phyloP scores from a whole-genome alignment of 2,113 vertebrate species.

The Eulacestoma nigropectus region DNA sequence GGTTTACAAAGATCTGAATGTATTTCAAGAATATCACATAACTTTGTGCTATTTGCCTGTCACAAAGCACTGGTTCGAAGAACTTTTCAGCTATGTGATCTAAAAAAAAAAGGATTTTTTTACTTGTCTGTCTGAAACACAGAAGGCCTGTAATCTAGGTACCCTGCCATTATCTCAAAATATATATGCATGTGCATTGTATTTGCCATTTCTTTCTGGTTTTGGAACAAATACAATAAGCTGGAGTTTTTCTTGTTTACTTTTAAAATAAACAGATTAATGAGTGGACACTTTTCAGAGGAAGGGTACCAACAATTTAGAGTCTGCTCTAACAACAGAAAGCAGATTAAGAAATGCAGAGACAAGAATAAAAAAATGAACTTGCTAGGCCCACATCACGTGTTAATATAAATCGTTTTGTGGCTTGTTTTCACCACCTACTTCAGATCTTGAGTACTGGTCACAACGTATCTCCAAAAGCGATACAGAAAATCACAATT shows the following conservation, averaged over 20 bases:
- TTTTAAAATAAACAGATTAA: background rate
- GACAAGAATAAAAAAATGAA: background rate
- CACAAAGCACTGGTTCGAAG: background rate
- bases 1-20: background rate
- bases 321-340: background rate
- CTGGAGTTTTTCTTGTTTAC: background rate
- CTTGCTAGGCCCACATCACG: fast-evolving
- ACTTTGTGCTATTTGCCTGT: background rate
- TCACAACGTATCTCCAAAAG: background rate
- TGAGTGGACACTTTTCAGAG: background rate
- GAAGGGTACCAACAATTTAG: background rate
- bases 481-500: background rate
- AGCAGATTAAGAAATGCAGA: background rate
- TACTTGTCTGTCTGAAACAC: background rate
- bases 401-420: background rate
- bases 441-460: background rate
- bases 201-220: background rate
- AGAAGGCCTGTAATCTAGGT: background rate
- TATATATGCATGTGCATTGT: background rate
- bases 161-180: background rate
- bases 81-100: background rate
- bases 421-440: background rate
- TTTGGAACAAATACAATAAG: background rate
- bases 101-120: background rate
- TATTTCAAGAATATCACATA: background rate